Conservation (phyloP, 2,888 invertebrate genomes). For the Cordylochernes scorpioides region DNA sequence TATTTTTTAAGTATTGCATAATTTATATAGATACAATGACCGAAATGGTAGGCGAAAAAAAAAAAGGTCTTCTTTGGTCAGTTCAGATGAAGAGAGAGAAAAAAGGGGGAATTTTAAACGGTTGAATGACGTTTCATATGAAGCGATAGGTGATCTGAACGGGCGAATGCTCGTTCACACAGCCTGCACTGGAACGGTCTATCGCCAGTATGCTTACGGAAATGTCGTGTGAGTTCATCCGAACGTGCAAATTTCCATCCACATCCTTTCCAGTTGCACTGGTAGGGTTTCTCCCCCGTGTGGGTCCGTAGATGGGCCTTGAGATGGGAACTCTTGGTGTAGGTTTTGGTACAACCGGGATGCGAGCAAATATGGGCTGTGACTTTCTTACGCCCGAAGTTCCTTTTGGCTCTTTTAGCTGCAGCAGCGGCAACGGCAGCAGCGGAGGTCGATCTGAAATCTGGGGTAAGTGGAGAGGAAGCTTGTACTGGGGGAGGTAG, state of each 20-base stretch:
- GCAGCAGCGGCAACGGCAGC: neutral
- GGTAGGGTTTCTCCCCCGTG: constrained; percentile 37
- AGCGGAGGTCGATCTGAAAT: neutral
- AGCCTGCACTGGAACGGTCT: constrained; percentile 35
- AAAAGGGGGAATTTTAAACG: too few relatives aligned
- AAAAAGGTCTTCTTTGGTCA: too few relatives aligned
- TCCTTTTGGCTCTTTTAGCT: constrained; percentile 8
- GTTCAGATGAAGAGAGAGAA: too few relatives aligned
- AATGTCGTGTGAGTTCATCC: constrained; percentile 34
- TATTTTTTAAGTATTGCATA: too few relatives aligned
- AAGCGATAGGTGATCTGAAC: constrained; percentile 35
- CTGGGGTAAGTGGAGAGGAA: too few relatives aligned
- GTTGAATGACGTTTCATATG: constrained; percentile 33
- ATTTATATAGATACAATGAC: too few relatives aligned
- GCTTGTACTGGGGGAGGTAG: neutral
- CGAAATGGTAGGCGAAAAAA: too few relatives aligned
- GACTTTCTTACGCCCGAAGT: constrained; percentile 26
- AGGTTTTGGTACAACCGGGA: constrained; percentile 32
- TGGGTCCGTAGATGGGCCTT: constrained; percentile 34
- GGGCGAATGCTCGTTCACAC: constrained; percentile 35
- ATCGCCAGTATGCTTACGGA: constrained; percentile 31
- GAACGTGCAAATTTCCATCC: constrained; percentile 35
- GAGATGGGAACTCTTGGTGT: constrained; percentile 34
- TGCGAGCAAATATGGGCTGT: constrained; percentile 29
- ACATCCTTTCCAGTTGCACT: constrained; percentile 33